Percentiles rank a stretch among this genome's conserved stretches.
Conservation (phyloP, 2,888 invertebrate genomes). For the Epsilonema sp. region DNA sequence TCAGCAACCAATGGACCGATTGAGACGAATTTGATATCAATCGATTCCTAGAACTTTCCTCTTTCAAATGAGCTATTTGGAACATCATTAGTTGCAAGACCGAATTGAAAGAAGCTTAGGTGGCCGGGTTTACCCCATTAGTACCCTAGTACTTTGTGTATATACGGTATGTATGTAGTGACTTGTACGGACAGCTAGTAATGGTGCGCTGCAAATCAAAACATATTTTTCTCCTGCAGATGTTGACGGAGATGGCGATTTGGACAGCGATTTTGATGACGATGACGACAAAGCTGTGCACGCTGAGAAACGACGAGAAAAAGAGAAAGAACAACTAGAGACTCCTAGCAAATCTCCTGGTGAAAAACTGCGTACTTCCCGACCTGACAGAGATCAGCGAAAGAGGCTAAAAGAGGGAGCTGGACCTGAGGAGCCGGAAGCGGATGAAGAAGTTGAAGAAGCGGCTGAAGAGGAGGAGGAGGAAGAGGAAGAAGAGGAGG, state of each 20-base stretch:
- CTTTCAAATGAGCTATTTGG: no score
- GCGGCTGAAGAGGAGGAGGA: neutral
- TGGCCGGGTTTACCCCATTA: no score
- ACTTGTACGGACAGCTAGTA: no score
- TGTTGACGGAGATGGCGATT: neutral
- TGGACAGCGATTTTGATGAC: neutral
- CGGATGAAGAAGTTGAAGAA: neutral
- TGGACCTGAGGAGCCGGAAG: neutral
- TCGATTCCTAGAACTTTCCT: no score
- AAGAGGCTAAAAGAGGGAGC: neutral
- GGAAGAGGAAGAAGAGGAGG: conserved; percentile 3
- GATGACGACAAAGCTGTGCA: neutral
- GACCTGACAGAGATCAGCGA: neutral
- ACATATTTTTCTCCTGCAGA: no score
- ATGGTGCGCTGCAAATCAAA: no score
- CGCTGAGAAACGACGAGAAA: neutral
- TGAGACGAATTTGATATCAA: no score
- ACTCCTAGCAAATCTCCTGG: neutral
- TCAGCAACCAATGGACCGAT: no score
- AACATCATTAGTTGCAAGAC: no score
- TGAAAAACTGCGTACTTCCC: neutral
- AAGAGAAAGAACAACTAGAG: neutral
- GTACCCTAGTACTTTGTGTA: no score
- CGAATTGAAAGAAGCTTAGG: no score
- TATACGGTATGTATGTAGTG: no score